Percentiles rank a stretch among this genome's conserved stretches.
Evolutionary conservation across 1,140 invertebrate species (phyloP).

Genomic region (Calephelis nemesis): DNA sequence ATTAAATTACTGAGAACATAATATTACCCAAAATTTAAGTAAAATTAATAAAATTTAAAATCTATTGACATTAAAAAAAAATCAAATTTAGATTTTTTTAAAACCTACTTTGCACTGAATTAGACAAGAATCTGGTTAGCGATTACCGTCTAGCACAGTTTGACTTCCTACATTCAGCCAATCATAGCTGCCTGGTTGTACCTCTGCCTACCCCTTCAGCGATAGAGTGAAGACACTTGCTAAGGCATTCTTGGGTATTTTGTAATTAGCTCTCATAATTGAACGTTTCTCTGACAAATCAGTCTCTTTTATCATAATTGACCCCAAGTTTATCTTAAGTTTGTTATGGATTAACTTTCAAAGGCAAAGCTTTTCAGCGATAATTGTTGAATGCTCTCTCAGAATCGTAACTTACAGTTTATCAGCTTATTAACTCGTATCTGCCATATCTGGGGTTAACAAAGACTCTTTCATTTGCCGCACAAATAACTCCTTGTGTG

Average conservation of each 20-base stretch:
- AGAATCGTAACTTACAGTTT: constrained; percentile 8
- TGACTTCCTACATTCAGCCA: too few species aligned
- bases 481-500: constrained; percentile 5
- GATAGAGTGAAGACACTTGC: too few species aligned
- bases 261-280: neutral
- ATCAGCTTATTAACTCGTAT: constrained; percentile 8
- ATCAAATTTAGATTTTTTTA: too few species aligned
- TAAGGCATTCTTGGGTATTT: neutral
- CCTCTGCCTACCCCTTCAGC: too few species aligned
- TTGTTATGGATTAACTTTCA: constrained; percentile 17
- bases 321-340: constrained; percentile 8
- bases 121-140: too few species aligned
- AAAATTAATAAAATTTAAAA: too few species aligned
- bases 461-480: constrained; percentile 7
- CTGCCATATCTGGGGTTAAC: constrained; percentile 13
- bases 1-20: too few species aligned
- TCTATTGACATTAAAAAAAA: too few species aligned
- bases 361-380: constrained; percentile 8
- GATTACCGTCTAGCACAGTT: too few species aligned
- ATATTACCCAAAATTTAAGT: too few species aligned
- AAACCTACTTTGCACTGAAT: too few species aligned
- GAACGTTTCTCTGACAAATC: constrained; percentile 16
- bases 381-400: constrained; percentile 16
- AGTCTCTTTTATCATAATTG: constrained; percentile 16
- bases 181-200: too few species aligned